Conservation (phyloP, 2,888 invertebrate genomes). For the Pseudoips prasinana region DNA sequence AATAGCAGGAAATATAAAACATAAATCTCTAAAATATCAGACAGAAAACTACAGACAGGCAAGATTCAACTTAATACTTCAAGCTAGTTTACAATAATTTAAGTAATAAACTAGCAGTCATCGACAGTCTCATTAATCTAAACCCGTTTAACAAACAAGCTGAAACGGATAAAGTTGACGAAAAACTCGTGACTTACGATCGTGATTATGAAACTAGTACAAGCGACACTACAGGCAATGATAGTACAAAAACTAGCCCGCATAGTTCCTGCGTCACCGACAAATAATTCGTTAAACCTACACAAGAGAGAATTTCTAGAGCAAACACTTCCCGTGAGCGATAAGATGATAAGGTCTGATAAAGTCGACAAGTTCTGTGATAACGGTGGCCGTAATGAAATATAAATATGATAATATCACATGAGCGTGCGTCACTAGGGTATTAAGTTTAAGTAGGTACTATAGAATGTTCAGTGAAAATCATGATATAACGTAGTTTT, state of each 20-base stretch:
- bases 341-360: slow-evolving; percentile 39
- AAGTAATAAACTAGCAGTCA: too few species aligned
- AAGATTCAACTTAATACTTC: too few species aligned
- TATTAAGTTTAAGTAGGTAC: too few species aligned
- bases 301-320: slow-evolving; percentile 48
- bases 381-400: slow-evolving; percentile 36
- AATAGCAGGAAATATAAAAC: too few species aligned
- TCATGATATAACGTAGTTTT: slow-evolving; percentile 6
- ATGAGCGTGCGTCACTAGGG: slow-evolving; percentile 40
- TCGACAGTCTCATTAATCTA: background rate
- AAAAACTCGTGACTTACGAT: background rate
- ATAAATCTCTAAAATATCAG: too few species aligned
- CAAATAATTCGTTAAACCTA: slow-evolving; percentile 42
- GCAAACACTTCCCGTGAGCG: slow-evolving; percentile 54
- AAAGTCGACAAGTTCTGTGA: slow-evolving; percentile 26
- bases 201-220: slow-evolving; percentile 4
- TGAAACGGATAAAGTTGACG: too few species aligned
- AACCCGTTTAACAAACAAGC: background rate
- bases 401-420: slow-evolving; percentile 30
- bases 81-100: too few species aligned
- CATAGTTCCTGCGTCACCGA: slow-evolving; percentile 35
- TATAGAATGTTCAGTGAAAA: slow-evolving; percentile 11
- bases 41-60: too few species aligned
- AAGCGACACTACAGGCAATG: too few species aligned
- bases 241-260: too few species aligned